These are phyloP conservation scores for Bibio marci DNA, from an alignment of 2,888 invertebrate genomes.

Conservation along the genomic window DNA sequence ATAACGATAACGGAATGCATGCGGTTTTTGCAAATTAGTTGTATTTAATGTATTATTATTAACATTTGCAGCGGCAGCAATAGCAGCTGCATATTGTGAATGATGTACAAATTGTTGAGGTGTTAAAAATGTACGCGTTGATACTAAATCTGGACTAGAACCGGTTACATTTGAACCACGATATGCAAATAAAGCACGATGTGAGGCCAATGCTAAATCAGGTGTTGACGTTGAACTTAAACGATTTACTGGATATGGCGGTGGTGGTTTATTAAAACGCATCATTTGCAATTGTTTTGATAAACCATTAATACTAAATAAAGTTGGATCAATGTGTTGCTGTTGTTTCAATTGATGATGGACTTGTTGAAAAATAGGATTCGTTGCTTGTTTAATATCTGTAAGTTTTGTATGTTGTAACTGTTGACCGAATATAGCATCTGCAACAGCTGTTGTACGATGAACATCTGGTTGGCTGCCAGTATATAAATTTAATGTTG, in stretches of 20 bases:
- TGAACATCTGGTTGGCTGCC: slow-evolving; percentile 59
- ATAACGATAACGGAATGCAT: slow-evolving; percentile 15
- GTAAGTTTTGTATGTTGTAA: slow-evolving; percentile 35
- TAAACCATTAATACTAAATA: slow-evolving; percentile 18
- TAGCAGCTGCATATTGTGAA: neutral
- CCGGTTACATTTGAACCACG: slow-evolving; percentile 43
- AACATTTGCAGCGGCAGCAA: no score
- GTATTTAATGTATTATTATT: neutral
- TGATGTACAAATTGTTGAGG: slow-evolving; percentile 7
- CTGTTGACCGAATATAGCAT: slow-evolving; percentile 20
- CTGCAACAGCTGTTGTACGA: slow-evolving; percentile 27
- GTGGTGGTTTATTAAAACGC: slow-evolving; percentile 50
- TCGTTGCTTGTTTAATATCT: slow-evolving; percentile 41
- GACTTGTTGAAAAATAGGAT: slow-evolving; percentile 11
- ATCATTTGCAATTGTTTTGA: slow-evolving; percentile 26
- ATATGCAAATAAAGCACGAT: slow-evolving; percentile 30
- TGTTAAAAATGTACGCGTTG: slow-evolving; percentile 44
- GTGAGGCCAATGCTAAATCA: slow-evolving; percentile 59
- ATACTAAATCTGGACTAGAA: slow-evolving; percentile 62
- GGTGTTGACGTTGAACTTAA: slow-evolving; percentile 73
- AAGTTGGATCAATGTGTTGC: slow-evolving; percentile 9
- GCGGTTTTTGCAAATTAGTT: slow-evolving; percentile 2
- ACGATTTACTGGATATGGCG: slow-evolving; percentile 62
- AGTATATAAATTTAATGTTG: slow-evolving; percentile 16
- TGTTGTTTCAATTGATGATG: slow-evolving; percentile 4